Percentiles rank a stretch among this genome's conserved stretches.
Conservation (phyloP, 2,888 invertebrate species). For the Sycophila texana region DNA sequence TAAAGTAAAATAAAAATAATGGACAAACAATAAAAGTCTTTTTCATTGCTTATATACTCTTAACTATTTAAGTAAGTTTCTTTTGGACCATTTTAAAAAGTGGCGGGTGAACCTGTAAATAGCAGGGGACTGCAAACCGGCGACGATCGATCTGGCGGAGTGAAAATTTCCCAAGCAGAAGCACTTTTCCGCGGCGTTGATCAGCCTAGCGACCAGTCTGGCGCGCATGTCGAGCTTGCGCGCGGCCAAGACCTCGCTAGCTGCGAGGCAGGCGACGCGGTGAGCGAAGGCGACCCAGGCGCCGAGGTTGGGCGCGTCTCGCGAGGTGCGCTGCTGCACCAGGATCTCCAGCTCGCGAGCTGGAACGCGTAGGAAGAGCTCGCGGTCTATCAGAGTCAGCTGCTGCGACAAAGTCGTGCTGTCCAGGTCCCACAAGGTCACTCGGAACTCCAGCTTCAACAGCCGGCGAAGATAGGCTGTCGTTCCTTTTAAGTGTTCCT, state of each 20-base stretch:
- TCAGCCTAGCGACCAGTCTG: conserved; percentile 77
- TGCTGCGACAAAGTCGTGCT: conserved; percentile 77
- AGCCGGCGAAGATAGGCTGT: conserved; percentile 70
- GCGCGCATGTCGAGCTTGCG: conserved; percentile 73
- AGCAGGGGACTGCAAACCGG: conserved; percentile 78
- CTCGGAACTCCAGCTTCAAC: conserved; percentile 72
- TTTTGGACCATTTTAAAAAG: no score
- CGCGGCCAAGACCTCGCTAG: conserved; percentile 75
- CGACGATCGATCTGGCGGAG: conserved; percentile 77
- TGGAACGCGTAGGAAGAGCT: conserved; percentile 77
- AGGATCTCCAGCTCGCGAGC: conserved; percentile 74
- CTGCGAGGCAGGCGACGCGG: conserved; percentile 76
- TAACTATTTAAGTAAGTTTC: background rate
- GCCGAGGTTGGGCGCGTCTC: conserved; percentile 77
- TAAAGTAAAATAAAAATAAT: background rate
- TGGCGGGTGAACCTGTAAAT: conserved; percentile 69
- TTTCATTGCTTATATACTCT: background rate
- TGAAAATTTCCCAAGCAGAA: conserved; percentile 77
- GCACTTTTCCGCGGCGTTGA: conserved; percentile 78
- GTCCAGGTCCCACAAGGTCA: conserved; percentile 78
- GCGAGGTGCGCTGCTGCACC: conserved; percentile 74
- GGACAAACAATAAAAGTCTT: background rate
- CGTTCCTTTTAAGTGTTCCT: conserved; percentile 19
- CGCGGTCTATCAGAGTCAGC: conserved; percentile 78
- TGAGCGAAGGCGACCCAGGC: conserved; percentile 78